These are phyloP conservation scores for Strix aluco DNA, from an alignment of 2,113 vertebrate genomes.

Conservation along the genomic window DNA sequence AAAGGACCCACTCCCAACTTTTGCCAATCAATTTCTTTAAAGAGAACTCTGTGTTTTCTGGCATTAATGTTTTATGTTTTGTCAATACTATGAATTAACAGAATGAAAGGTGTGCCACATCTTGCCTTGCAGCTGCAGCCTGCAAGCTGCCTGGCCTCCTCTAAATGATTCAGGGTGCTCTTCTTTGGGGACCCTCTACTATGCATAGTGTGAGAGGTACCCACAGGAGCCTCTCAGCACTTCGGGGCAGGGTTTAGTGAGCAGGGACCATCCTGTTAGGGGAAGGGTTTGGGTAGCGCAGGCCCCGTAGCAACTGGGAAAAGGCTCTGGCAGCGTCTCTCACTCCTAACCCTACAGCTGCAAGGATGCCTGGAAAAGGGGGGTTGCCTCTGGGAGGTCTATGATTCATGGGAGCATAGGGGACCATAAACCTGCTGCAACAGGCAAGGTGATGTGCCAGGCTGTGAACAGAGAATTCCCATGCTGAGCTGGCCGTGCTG, in stretches of 20 bases:
- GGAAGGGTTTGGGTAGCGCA: not conserved
- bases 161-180: not conserved
- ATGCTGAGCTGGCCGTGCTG: not conserved
- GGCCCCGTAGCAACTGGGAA: not conserved
- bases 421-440: not conserved
- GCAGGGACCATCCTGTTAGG: not conserved
- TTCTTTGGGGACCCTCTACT: not conserved
- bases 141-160: not conserved
- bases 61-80: not conserved
- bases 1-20: not conserved
- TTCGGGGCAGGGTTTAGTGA: not conserved
- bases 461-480: not conserved
- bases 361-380: not conserved
- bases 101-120: not conserved
- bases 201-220: rapidly evolving
- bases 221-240: not conserved
- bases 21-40: not conserved
- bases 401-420: not conserved
- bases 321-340: not conserved
- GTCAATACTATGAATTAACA: not conserved
- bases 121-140: not conserved
- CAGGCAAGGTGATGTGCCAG: not conserved
- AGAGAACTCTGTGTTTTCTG: not conserved
- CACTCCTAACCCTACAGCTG: not conserved
- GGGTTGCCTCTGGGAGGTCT: not conserved